Evolutionary conservation across 2,797 vertebrate species (phyloP), one percentile per base, ranked within the genome.

Genomic region (Allobates femoralis): DNA sequence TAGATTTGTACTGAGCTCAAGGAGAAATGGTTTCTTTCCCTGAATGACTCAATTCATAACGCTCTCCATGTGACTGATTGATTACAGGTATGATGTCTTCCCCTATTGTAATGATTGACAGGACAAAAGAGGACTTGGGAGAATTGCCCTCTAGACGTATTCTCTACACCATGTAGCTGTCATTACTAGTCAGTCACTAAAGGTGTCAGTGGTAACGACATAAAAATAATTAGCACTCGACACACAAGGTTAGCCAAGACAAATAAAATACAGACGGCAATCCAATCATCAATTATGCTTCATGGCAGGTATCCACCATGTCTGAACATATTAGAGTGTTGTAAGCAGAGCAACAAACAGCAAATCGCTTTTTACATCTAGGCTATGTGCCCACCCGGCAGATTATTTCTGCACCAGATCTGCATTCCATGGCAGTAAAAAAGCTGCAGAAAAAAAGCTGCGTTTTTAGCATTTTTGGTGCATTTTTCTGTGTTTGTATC

Each of bases 21-120:
- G 34, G 37, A 60, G 55, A 56, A 60, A 62, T 60, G 37, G 55
- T 79, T 60, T 62, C 77, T 62, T 79, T 79, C 56, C 37, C 55
- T 83, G 53, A 74, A 56, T 58, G 55, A 74, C 32, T 83, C 32
- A 74, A 83, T 73, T 73, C 67, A 41, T 60, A 67, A 21, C 10
- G 23, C 81, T 73, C 67, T 83, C 51, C 34, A 74, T 58, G 81
- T 83, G 81, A 74, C 67, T 83, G 80, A 82, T 53, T 82, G 80
- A 82, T 82, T 69, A 55, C 80, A 4, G 64, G 46, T 83, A 56
- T 83, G 81, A 73, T 83, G 67, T 74, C 81, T 82, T 73, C 37
- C 26, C 53, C 69, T 34, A 75, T 74, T 75, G 37, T 84, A 77
- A 77, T 84, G 83, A 76, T 53, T 84, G 83, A 84, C 83, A 84